A percentile compares a stretch with the other conserved stretches of the same genome.
Evolutionary conservation across 1,140 invertebrate genomes (phyloP).

Genomic region (Doryteuthis pealeii): DNA sequence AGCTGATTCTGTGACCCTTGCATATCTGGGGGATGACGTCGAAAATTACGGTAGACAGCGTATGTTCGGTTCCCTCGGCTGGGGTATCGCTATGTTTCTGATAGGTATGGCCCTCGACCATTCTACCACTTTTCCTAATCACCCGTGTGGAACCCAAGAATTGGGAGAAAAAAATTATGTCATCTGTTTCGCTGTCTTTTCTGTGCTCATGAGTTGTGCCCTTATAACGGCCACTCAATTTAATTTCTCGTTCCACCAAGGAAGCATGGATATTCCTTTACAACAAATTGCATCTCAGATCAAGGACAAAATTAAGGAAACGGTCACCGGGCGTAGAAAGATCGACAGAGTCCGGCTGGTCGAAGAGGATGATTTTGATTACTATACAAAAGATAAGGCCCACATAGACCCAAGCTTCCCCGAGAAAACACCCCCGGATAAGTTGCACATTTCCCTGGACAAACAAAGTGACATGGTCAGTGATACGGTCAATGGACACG

Average conservation of each 20-base stretch:
- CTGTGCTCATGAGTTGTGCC: slow-evolving; percentile 93
- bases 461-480: slow-evolving; percentile 49
- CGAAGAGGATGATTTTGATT: slow-evolving; percentile 46
- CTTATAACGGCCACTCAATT: slow-evolving; percentile 88
- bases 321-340: slow-evolving; percentile 39
- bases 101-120: slow-evolving; percentile 94
- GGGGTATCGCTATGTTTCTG: slow-evolving; percentile 98
- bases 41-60: slow-evolving; percentile 90
- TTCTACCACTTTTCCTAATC: slow-evolving; percentile 80
- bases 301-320: slow-evolving; percentile 48
- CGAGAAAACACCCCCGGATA: slow-evolving; percentile 24
- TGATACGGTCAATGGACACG: slow-evolving; percentile 43
- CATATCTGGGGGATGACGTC: slow-evolving; percentile 82
- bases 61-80: slow-evolving; percentile 97
- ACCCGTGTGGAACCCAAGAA: slow-evolving; percentile 75
- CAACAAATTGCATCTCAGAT: slow-evolving; percentile 38
- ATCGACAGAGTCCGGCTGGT: slow-evolving; percentile 40
- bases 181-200: slow-evolving; percentile 97
- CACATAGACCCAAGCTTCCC: slow-evolving; percentile 14
- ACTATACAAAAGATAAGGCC: slow-evolving; percentile 17
- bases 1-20: slow-evolving; percentile 77
- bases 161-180: slow-evolving; percentile 86
- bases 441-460: slow-evolving; percentile 40
- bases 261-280: slow-evolving; percentile 36
- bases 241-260: slow-evolving; percentile 51